Conservation (phyloP, 2,797 vertebrate genomes). For the Phataginus tricuspis region DNA sequence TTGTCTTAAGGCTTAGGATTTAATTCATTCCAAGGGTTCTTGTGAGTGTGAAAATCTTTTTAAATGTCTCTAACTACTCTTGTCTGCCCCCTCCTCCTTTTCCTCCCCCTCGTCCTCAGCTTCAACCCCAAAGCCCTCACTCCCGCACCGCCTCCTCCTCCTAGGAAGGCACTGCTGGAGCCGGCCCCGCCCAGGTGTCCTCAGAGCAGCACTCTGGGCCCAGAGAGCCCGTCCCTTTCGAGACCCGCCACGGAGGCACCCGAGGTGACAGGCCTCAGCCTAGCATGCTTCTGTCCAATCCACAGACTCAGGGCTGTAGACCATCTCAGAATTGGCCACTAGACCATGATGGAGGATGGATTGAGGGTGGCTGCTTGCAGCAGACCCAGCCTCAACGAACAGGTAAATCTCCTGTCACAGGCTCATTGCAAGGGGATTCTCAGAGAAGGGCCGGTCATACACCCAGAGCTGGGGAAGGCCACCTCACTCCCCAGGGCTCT, state of each 20-base stretch:
- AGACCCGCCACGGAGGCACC: neutral
- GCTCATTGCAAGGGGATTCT: neutral
- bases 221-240: neutral
- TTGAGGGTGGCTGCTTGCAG: too few species aligned
- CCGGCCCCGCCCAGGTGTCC: neutral
- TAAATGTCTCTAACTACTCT: slow-evolving; percentile 60
- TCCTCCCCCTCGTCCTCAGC: neutral
- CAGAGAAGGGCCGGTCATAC: neutral
- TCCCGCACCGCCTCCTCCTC: too few species aligned
- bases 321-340: neutral
- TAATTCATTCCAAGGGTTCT: slow-evolving; percentile 83
- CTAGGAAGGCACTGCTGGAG: neutral
- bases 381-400: neutral
- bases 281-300: neutral
- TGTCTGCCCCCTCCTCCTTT: neutral
- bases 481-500: neutral
- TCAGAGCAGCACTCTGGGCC: neutral
- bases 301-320: neutral
- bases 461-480: neutral
- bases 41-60: slow-evolving; percentile 66
- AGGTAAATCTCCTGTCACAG: neutral
- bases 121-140: too few species aligned
- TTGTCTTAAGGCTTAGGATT: slow-evolving; percentile 83
- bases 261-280: neutral
- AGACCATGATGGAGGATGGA: fast-evolving